phyloP scores from a whole-genome alignment of 2,888 invertebrate species.

The Drosophila fulvimacula region DNA sequence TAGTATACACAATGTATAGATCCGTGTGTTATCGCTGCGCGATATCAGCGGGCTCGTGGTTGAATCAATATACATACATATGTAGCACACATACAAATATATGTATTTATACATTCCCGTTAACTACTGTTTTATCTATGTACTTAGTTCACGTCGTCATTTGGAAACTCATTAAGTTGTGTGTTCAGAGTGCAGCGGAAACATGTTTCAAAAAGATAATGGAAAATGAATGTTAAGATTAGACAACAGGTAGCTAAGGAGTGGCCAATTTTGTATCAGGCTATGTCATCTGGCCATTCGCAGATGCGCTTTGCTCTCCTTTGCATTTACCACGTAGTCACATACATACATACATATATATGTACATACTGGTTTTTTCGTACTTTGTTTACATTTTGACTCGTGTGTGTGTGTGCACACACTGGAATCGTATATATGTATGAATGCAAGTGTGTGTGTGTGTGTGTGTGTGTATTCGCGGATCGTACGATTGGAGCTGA shows the following conservation, averaged over 20 bases:
- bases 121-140: conserved; percentile 8
- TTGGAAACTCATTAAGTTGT: conserved; percentile 33
- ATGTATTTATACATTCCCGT: background rate
- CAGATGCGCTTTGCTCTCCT: conserved; percentile 22
- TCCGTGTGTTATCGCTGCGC: conserved; percentile 42
- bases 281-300: conserved; percentile 16
- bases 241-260: conserved; percentile 32
- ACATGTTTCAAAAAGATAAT: conserved; percentile 33
- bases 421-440: conserved; percentile 7
- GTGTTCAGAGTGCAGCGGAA: conserved; percentile 47
- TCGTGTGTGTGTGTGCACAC: conserved; percentile 26
- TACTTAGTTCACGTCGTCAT: conserved; percentile 17
- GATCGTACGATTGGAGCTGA: conserved; percentile 47
- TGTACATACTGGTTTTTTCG: conserved; percentile 2
- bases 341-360: too few species aligned
- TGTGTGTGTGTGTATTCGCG: background rate
- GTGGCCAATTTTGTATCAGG: conserved; percentile 15
- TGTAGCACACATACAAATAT: background rate
- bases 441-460: conserved; percentile 2
- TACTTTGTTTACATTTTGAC: conserved; percentile 46
- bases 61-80: conserved; percentile 23
- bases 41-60: conserved; percentile 35
- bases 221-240: conserved; percentile 23
- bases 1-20: conserved; percentile 15
- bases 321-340: conserved; percentile 18